Evolutionary conservation across 2,113 vertebrate genomes (phyloP).

Genomic region (Corynorhinus townsendii): DNA sequence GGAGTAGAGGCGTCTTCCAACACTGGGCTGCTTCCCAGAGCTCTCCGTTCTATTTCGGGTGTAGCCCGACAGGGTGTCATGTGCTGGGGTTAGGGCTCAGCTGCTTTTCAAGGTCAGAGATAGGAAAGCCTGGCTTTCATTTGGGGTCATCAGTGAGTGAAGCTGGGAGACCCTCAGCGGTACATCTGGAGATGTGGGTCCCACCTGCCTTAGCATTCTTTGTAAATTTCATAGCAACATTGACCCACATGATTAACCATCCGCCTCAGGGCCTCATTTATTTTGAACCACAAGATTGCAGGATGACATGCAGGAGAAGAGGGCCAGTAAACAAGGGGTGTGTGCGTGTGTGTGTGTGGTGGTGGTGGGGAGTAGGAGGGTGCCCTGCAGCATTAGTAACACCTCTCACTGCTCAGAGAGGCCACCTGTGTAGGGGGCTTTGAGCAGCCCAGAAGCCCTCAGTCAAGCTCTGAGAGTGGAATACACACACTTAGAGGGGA

Average conservation of each 20-base stretch:
- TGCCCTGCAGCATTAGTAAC: neutral
- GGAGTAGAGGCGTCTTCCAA: fast-evolving
- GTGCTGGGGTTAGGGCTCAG: neutral
- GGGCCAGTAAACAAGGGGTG: neutral
- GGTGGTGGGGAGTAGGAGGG: fast-evolving
- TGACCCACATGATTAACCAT: neutral
- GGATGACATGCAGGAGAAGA: neutral
- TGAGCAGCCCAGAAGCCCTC: neutral
- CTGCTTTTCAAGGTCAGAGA: neutral
- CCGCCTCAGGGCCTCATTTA: fast-evolving
- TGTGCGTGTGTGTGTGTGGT: too few species aligned
- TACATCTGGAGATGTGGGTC: fast-evolving
- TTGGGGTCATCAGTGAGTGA: fast-evolving
- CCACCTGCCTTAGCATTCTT: neutral
- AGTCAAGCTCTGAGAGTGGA: neutral
- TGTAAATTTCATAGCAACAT: neutral
- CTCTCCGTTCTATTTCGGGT: too few species aligned
- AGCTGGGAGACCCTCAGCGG: neutral
- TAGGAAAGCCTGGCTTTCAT: neutral
- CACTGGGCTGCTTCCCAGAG: neutral
- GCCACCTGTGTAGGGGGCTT: neutral
- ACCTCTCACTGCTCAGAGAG: too few species aligned
- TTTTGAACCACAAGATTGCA: neutral
- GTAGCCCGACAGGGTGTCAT: fast-evolving
- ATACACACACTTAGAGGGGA: neutral